Base-by-base conservation (phyloP, 2,888 invertebrate genomes). In the Phortica okadai region DNA sequence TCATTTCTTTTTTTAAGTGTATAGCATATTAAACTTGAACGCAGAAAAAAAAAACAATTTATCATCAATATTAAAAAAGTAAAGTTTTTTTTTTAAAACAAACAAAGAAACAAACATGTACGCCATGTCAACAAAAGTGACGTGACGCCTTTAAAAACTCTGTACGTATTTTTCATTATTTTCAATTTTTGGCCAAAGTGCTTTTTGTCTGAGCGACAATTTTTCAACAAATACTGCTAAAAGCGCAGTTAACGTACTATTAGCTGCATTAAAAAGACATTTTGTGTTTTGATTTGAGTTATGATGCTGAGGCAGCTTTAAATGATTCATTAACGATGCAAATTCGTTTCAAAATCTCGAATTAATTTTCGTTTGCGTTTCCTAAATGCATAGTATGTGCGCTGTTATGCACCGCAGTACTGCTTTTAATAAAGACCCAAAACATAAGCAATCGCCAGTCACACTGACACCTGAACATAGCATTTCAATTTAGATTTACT, bases 1-100 rank as follows among this genome's bases (percentile, higher is more conserved):
- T 54, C n/a, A 54, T 41, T 1, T 41, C 8, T 66, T 66, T 66
- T 66, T 66, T 42, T 41, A 42, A 66, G 14, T 70, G 50, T 50
- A 50, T 50, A 50, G 50, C 50, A 11, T 50, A 8, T 50, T 50
- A 50, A 50, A 50, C 50, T 50, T 50, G 50, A 50, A 50, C 50
- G 50, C 50, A 50, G 50, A 11, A 50, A 50, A 50, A 50, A 50
- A 8, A 50, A 50, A 50, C 50, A 50, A 11, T 50, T 50, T 50
- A 50, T 50, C 14, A 50, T 50, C 50, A 50, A 50, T 50, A 62
- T 25, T 62, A 62, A 62, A 6, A 25, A 25, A 62, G 11, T 10
- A 62, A 62, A 33, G 33, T 33, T 33, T 33, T 33, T 33, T 33
- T 33, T 33, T 33, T 10, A 62, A 59, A 59, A 59, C 58, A n/a